These are phyloP conservation scores for Ctenomys sociabilis DNA, from an alignment of 2,113 vertebrate species.

Conservation along the genomic window DNA sequence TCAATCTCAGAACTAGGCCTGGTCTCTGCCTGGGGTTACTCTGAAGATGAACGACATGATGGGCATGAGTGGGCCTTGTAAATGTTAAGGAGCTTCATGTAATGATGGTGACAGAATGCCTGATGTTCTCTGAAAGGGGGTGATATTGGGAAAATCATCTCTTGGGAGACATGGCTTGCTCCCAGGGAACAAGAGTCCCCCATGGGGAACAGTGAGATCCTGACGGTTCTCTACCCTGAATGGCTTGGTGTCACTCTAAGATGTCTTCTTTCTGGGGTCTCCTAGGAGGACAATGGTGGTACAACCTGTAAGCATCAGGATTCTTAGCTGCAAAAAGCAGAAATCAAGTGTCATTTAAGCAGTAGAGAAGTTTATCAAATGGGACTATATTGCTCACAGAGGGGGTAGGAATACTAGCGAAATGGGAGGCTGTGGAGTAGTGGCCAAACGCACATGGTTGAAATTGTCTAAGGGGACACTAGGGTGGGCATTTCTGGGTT, in stretches of 20 bases:
- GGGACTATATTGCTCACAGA: background rate
- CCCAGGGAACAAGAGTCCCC: background rate
- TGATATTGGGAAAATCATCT: background rate
- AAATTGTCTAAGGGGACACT: background rate
- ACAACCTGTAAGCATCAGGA: background rate
- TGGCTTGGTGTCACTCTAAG: background rate
- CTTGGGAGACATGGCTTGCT: background rate
- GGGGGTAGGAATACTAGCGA: background rate
- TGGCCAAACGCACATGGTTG: background rate
- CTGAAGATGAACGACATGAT: background rate
- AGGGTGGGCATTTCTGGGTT: rapidly evolving
- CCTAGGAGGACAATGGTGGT: background rate
- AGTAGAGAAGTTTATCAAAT: background rate
- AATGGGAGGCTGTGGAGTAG: background rate
- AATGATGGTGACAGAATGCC: background rate
- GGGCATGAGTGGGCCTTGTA: background rate
- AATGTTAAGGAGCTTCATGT: background rate
- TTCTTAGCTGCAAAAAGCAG: background rate
- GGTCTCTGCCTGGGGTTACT: background rate
- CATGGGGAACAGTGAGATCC: background rate
- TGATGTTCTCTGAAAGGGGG: background rate
- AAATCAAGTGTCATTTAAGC: background rate
- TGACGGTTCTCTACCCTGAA: background rate
- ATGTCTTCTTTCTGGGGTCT: background rate
- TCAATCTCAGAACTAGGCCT: background rate